Conservation (phyloP, 1,140 invertebrate genomes). For the Trinorchestia longiramus region DNA sequence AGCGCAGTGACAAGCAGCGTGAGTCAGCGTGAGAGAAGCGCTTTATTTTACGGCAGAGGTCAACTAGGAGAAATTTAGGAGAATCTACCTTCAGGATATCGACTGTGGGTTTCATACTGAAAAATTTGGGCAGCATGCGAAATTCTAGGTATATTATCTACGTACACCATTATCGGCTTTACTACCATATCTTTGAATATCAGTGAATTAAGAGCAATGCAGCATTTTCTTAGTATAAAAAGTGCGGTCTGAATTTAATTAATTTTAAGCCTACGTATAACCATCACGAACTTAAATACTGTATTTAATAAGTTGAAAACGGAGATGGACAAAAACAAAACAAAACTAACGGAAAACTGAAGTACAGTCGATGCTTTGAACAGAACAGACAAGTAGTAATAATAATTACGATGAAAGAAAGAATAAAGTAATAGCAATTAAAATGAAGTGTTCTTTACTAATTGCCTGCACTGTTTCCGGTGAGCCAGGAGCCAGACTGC, state of each 20-base stretch:
- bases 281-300: background rate
- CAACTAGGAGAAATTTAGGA: background rate
- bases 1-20: background rate
- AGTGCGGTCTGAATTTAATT: background rate
- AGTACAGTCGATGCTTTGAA: background rate
- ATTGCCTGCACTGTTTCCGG: background rate
- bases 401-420: background rate
- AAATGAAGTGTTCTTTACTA: background rate
- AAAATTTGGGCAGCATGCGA: background rate
- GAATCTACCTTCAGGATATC: background rate
- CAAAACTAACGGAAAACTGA: background rate
- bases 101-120: background rate
- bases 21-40: background rate
- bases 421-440: too few species aligned
- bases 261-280: background rate
- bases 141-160: background rate
- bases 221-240: background rate
- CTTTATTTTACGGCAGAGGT: background rate
- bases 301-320: background rate
- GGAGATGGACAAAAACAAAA: background rate
- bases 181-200: background rate
- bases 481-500: too few species aligned
- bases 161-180: background rate
- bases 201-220: background rate
- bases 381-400: background rate